Evolutionary conservation across 1,140 invertebrate genomes (phyloP).

Genomic region (Meloidogyne floridensis): DNA sequence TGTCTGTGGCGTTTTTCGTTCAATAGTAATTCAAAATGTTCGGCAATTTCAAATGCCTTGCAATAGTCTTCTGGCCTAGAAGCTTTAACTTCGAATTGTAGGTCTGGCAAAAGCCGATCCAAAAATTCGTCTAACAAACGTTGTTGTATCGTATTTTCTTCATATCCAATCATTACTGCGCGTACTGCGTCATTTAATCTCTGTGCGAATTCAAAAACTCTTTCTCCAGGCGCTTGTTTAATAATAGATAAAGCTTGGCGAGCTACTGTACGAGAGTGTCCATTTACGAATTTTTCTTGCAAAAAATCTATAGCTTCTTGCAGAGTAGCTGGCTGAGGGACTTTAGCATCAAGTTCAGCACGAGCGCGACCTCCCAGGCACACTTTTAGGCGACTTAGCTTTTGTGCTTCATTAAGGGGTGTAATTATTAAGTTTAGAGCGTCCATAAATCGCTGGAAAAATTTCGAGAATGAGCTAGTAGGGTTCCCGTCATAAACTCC

Average conservation of each 20-base stretch:
- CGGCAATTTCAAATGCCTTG: neutral
- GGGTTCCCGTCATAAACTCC: conserved; percentile 12
- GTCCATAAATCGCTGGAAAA: conserved; percentile 4
- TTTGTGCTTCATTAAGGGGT: neutral
- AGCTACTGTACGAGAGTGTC: neutral
- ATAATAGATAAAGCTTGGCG: neutral
- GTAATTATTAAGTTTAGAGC: neutral
- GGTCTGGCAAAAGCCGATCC: neutral
- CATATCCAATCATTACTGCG: neutral
- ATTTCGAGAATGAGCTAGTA: neutral
- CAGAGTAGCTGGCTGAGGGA: neutral
- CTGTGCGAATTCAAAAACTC: conserved; percentile 1
- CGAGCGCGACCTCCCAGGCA: conserved; percentile 9
- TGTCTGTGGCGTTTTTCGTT: neutral
- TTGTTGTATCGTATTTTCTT: neutral
- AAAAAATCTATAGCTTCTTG: neutral
- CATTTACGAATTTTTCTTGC: neutral
- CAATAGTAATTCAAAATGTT: neutral
- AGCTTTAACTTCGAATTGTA: conserved; percentile 3
- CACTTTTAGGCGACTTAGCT: neutral
- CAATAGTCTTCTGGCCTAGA: neutral
- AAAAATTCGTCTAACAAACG: conserved; percentile 8
- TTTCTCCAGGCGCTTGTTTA: conserved; percentile 9
- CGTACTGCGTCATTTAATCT: conserved; percentile 7
- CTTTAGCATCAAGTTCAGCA: neutral